Conservation (phyloP, 2,888 invertebrate genomes). For the Leptinotarsa tumamoca region DNA sequence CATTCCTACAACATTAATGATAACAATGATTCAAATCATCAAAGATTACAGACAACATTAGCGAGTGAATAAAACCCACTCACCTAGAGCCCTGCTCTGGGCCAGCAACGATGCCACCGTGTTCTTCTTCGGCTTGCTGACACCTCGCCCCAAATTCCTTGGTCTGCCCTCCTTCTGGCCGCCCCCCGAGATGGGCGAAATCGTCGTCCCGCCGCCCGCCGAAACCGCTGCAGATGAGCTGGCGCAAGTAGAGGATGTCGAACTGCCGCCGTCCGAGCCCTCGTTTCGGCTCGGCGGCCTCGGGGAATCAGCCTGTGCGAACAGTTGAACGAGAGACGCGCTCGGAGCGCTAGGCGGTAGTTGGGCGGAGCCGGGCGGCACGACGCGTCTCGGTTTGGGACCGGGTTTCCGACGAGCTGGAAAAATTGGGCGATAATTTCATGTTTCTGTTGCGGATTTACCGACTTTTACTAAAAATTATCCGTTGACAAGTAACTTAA, state of each 20-base stretch:
- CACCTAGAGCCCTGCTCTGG: conserved; percentile 83
- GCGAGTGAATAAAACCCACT: conserved; percentile 25
- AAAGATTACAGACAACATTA: too few relatives aligned
- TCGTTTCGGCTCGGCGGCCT: conserved; percentile 69
- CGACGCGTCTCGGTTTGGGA: conserved; percentile 74
- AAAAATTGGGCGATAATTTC: conserved; percentile 19
- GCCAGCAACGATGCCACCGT: conserved; percentile 90
- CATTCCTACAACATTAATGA: too few relatives aligned
- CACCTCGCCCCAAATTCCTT: conserved; percentile 86
- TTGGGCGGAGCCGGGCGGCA: conserved; percentile 67
- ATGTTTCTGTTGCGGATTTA: too few relatives aligned
- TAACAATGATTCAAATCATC: too few relatives aligned
- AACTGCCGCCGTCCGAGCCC: conserved; percentile 60
- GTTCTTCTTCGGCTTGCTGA: conserved; percentile 92
- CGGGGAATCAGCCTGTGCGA: conserved; percentile 72
- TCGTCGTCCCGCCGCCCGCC: conserved; percentile 36
- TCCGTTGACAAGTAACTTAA: too few relatives aligned
- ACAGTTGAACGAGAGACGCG: conserved; percentile 70
- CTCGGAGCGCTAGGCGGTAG: conserved; percentile 68
- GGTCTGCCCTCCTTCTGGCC: conserved; percentile 79
- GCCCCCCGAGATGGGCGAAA: conserved; percentile 44
- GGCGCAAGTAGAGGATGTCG: conserved; percentile 58
- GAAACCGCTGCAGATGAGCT: conserved; percentile 49
- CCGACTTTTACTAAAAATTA: too few relatives aligned
- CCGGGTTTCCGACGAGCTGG: conserved; percentile 81